phyloP scores from a whole-genome alignment of 1,140 invertebrate genomes.

The Drosophila tani region DNA sequence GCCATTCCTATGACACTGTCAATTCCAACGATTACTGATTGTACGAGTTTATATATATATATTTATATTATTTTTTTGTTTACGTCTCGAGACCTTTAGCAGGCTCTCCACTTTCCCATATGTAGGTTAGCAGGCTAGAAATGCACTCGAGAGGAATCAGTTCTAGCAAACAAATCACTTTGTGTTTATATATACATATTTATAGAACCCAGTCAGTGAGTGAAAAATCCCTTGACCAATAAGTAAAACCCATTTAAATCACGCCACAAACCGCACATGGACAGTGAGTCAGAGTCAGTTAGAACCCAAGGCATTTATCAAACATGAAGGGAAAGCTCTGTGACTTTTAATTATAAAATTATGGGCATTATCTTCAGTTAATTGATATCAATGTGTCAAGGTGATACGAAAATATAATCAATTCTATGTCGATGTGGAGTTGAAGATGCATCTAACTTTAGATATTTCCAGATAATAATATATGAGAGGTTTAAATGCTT shows the following conservation, averaged over 20 bases:
- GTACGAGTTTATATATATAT: neutral
- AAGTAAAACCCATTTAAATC: conserved; percentile 15
- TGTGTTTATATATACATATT: conserved; percentile 1
- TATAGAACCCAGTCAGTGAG: conserved; percentile 1
- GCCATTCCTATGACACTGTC: neutral
- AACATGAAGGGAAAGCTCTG: neutral
- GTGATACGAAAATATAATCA: conserved; percentile 3
- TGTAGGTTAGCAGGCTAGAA: neutral
- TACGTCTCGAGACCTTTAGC: conserved; percentile 7
- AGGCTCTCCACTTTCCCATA: neutral
- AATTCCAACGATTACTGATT: conserved; percentile 6
- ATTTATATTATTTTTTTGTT: conserved; percentile 15
- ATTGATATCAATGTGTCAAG: conserved; percentile 7
- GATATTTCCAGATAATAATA: neutral
- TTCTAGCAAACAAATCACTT: neutral
- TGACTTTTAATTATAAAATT: conserved; percentile 24
- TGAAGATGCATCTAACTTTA: neutral
- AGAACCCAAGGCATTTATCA: conserved; percentile 9
- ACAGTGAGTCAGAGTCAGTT: conserved; percentile 7
- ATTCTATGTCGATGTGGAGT: neutral
- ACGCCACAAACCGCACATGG: conserved; percentile 3
- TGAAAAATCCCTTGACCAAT: conserved; percentile 2
- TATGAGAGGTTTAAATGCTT: neutral
- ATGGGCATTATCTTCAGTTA: neutral
- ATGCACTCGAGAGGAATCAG: neutral